Base-by-base conservation (phyloP, 2,888 invertebrate genomes). In the Kryphioiulus occultus region DNA sequence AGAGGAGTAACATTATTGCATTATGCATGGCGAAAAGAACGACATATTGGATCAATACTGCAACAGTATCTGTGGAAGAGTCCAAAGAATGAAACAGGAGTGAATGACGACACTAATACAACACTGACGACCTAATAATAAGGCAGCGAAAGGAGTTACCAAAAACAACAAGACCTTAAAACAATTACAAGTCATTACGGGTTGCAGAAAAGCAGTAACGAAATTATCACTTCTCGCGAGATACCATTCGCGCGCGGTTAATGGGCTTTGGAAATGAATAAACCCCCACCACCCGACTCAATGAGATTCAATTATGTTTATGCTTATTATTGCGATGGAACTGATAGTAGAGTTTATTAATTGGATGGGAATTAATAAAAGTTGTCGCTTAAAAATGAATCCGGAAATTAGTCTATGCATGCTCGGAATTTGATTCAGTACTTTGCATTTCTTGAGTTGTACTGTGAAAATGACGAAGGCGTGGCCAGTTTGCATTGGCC, bases 31-130 rank as follows among this genome's bases (percentile, higher is more conserved):
- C 84, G 86, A 86, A 82, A 87, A 83, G 83, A 83, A 35, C 82
- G 87, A 87, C 87, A 87, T 68, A 87, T 87, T 87, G 87, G 87
- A 87, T 87, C 87, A 87, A 87, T 87, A 87, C 42, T 47, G 86
- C 47, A 86, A 53, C 86, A 59, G 59, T 86, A 53, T 59, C 59
- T 59, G 59, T 17, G 59, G 59, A 59, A 59, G 59, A 59, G 59
- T 59, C 59, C 59, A 59, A 85, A 85, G 44, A 85, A 17, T 22
- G 59, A 59, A 59, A 22, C 59, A 22, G 59, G 59, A 59, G 59
- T 59, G 59, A 59, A 59, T 59, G 59, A 59, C 59, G 59, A 59
- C n/a, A 22, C 59, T 59, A 59, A 59, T 59, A 59, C 22, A 59
- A 59, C 22, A 59, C 59, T 59, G 59, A 59, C 59, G 59, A 59